These are phyloP conservation scores for Drosophila repleta DNA, from an alignment of 1,140 invertebrate genomes.

Conservation along the genomic window DNA sequence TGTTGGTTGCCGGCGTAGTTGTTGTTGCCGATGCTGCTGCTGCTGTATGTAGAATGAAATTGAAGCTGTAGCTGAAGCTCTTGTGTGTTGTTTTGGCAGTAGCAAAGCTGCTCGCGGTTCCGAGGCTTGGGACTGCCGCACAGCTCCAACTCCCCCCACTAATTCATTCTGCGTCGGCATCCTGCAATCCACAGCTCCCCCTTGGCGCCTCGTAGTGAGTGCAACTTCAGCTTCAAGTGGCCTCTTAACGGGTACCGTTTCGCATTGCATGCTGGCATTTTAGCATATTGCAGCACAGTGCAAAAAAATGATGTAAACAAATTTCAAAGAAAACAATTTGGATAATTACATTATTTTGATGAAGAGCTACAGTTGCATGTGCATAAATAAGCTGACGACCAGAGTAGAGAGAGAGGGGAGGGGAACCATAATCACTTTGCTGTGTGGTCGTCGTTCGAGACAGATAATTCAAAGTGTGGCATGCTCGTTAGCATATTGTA, in stretches of 20 bases:
- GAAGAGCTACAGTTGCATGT: conserved; percentile 73
- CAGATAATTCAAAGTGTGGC: conserved; percentile 21
- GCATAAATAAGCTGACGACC: conserved; percentile 44
- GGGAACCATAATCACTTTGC: conserved; percentile 25
- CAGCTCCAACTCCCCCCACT: conserved; percentile 2
- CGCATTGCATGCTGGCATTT: conserved; percentile 52
- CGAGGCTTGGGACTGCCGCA: conserved; percentile 1
- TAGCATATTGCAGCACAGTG: conserved; percentile 46
- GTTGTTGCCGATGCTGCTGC: conserved; percentile 32
- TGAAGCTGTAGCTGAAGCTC: conserved; percentile 46
- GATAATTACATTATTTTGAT: conserved; percentile 82
- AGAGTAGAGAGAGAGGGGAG: neutral
- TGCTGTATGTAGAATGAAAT: conserved; percentile 57
- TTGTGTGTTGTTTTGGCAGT: conserved; percentile 31
- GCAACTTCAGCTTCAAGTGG: conserved; percentile 58
- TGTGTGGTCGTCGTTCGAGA: conserved; percentile 58
- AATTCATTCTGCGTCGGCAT: neutral
- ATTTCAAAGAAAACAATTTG: conserved; percentile 82
- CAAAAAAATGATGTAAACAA: conserved; percentile 75
- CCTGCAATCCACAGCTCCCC: neutral
- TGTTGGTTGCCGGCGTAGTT: conserved; percentile 53
- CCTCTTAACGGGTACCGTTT: conserved; percentile 73
- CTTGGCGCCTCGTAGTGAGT: neutral
- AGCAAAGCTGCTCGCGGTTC: conserved; percentile 50
- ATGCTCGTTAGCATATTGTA: conserved; percentile 12